Percentiles rank a stretch among this genome's conserved stretches.
Evolutionary conservation across 2,113 vertebrate genomes (phyloP).

Genomic region (Passerina amoena): DNA sequence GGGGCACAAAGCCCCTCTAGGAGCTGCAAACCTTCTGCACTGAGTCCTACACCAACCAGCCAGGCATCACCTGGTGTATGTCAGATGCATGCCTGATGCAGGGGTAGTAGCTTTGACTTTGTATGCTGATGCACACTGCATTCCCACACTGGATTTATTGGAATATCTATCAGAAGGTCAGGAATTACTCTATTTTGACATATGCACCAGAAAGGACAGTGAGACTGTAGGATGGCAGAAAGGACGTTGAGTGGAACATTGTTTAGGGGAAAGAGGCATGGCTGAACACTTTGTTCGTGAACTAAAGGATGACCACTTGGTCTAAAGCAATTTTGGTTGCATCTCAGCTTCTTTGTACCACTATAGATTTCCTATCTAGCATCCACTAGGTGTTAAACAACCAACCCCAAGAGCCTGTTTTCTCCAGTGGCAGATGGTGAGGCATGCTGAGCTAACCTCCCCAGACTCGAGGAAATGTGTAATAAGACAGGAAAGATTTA

Average conservation of each 20-base stretch:
- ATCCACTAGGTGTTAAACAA: not conserved
- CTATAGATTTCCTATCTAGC: not conserved
- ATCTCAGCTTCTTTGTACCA: not conserved
- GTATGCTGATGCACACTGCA: not conserved
- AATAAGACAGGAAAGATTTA: slow-evolving; percentile 1
- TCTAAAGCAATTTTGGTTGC: not conserved
- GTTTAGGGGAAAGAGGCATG: not conserved
- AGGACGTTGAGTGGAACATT: not conserved
- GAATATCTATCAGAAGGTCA: not conserved
- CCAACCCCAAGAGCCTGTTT: rapidly evolving
- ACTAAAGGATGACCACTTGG: not conserved
- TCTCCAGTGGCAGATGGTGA: not conserved
- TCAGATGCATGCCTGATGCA: not conserved
- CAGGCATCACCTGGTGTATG: rapidly evolving
- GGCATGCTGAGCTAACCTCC: not conserved
- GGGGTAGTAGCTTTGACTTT: not conserved
- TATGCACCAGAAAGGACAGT: rapidly evolving
- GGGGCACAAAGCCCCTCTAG: not conserved
- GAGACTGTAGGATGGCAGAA: not conserved
- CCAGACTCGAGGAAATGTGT: not conserved
- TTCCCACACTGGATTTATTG: not conserved
- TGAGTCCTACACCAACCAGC: not conserved
- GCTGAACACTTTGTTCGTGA: not conserved
- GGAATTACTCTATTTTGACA: not conserved
- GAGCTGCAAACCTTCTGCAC: not conserved